phyloP scores from a whole-genome alignment of 2,888 invertebrate species.

The Doris montereyensis region DNA sequence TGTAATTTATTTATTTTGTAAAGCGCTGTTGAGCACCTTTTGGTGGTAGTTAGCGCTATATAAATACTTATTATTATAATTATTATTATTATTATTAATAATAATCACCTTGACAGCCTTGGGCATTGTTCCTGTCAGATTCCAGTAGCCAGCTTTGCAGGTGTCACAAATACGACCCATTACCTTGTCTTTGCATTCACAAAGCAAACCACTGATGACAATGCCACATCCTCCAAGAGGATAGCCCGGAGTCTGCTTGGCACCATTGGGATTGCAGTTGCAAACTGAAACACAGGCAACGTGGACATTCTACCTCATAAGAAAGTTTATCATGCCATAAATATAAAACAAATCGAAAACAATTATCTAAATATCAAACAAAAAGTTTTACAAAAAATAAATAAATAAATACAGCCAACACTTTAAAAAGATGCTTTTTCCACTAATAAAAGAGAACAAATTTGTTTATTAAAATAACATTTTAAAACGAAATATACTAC shows the following conservation, averaged over 20 bases:
- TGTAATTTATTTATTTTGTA: too few relatives aligned
- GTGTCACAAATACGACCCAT: slow-evolving; percentile 94
- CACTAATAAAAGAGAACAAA: too few relatives aligned
- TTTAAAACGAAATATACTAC: too few relatives aligned
- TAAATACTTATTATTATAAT: background rate
- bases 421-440: background rate
- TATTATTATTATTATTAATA: background rate
- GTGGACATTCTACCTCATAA: background rate
- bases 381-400: too few relatives aligned
- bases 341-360: background rate
- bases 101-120: slow-evolving; percentile 88
- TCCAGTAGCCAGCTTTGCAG: slow-evolving; percentile 95
- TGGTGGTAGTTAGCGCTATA: too few relatives aligned
- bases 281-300: slow-evolving; percentile 76
- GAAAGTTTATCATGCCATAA: background rate
- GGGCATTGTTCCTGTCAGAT: slow-evolving; percentile 87
- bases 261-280: slow-evolving; percentile 97
- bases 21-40: background rate
- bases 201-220: slow-evolving; percentile 88
- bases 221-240: slow-evolving; percentile 71
- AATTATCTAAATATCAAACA: background rate
- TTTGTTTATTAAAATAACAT: too few relatives aligned
- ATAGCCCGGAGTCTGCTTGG: slow-evolving; percentile 85
- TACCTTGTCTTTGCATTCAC: slow-evolving; percentile 95
- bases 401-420: background rate